phyloP scores from a whole-genome alignment of 2,113 vertebrate genomes.

The Xenus cinereus region DNA sequence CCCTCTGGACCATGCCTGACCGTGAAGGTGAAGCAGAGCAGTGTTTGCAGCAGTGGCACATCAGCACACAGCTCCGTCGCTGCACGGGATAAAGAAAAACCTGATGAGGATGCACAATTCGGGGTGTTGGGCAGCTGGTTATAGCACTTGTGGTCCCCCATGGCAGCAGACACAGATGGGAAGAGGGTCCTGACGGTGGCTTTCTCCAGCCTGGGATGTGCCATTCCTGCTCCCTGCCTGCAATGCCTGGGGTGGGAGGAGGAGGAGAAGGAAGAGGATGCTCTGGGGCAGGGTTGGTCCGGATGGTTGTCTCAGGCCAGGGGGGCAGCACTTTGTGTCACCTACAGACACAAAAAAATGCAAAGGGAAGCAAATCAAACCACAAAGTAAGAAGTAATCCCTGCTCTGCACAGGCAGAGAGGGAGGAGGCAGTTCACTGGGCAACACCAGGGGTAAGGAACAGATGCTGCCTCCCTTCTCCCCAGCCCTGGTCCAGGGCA shows the following conservation, averaged over 20 bases:
- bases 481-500: background rate
- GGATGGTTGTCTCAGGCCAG: background rate
- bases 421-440: accelerated
- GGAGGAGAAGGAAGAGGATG: background rate
- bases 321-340: background rate
- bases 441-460: background rate
- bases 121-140: background rate
- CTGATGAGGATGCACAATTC: accelerated
- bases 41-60: accelerated
- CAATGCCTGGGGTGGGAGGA: background rate
- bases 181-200: background rate
- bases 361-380: background rate
- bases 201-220: background rate
- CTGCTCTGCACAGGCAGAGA: background rate
- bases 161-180: background rate
- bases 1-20: background rate
- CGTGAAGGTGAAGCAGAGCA: accelerated
- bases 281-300: background rate
- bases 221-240: background rate
- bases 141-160: background rate
- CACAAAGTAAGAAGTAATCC: background rate
- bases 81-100: accelerated
- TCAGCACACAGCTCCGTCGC: accelerated
- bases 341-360: background rate
- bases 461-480: background rate